Evolutionary conservation across 2,888 invertebrate species (phyloP).

Genomic region (Eilema depressum): DNA sequence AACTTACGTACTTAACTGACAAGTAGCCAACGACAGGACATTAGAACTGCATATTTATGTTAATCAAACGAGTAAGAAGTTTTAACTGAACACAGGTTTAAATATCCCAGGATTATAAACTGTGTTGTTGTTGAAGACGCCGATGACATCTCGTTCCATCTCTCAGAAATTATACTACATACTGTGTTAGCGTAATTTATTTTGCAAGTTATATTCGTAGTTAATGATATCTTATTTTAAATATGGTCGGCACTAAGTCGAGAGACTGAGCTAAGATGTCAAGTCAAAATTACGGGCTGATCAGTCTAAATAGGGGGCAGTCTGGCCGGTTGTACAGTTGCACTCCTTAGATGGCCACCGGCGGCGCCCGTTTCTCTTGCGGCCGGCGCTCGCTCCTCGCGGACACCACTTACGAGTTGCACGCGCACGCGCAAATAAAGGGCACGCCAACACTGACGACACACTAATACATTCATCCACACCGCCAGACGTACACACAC

Average conservation of each 20-base stretch:
- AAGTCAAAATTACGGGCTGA: constrained; percentile 72
- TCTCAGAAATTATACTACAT: constrained; percentile 25
- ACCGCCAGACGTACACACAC: constrained; percentile 36
- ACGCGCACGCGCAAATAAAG: constrained; percentile 40
- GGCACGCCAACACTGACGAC: constrained; percentile 48
- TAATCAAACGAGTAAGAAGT: constrained; percentile 25
- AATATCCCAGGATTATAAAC: constrained; percentile 34
- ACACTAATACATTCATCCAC: constrained; percentile 37
- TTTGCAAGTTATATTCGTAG: constrained; percentile 25
- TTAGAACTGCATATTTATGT: constrained; percentile 40
- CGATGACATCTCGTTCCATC: constrained; percentile 21
- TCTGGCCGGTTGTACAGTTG: constrained; percentile 83
- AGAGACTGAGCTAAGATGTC: constrained; percentile 60
- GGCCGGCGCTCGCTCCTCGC: constrained; percentile 38
- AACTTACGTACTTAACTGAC: constrained; percentile 6
- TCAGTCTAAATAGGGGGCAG: constrained; percentile 77
- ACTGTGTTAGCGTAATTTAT: constrained; percentile 18
- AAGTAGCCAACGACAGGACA: constrained; percentile 28
- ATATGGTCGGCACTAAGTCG: constrained; percentile 33
- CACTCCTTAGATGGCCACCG: constrained; percentile 79
- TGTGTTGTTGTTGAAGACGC: constrained; percentile 21
- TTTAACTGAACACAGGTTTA: constrained; percentile 25
- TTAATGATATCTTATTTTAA: constrained; percentile 37
- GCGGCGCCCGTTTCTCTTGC: constrained; percentile 75
- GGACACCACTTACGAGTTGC: constrained; percentile 36